Evolutionary conservation across 2,888 invertebrate species (phyloP).

Genomic region (Heliconius ismenius): DNA sequence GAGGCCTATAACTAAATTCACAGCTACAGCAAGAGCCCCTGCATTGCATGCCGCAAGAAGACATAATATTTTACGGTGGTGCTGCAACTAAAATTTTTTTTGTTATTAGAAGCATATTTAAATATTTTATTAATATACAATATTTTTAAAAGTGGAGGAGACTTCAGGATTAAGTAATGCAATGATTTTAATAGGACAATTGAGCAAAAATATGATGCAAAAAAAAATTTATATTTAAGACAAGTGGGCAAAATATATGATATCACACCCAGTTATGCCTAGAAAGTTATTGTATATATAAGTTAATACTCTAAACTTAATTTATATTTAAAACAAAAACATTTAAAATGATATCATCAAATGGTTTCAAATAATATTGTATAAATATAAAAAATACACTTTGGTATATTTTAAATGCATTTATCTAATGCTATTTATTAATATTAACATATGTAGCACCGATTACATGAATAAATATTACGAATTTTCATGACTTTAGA

Average conservation of each 20-base stretch:
- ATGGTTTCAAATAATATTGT: background rate
- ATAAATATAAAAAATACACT: background rate
- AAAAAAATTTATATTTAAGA: background rate
- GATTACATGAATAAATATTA: background rate
- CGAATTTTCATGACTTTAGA: background rate
- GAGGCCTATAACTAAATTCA: slow-evolving; percentile 70
- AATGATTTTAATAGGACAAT: background rate
- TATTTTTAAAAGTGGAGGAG: background rate
- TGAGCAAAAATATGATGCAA: too few species aligned
- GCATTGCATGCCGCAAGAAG: slow-evolving; percentile 64
- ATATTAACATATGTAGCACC: slow-evolving; percentile 5
- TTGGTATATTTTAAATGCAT: background rate
- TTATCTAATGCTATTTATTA: background rate
- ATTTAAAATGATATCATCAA: background rate
- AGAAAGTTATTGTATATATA: background rate
- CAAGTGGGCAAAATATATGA: background rate
- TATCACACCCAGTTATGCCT: background rate
- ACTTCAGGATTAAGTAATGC: background rate
- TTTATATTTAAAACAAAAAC: background rate
- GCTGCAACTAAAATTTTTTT: slow-evolving; percentile 56
- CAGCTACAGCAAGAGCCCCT: slow-evolving; percentile 66
- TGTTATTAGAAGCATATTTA: background rate
- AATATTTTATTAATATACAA: too few species aligned
- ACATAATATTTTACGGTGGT: slow-evolving; percentile 60
- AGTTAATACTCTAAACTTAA: background rate